Evolutionary conservation across 1,140 invertebrate species (phyloP), one percentile per base, ranked within the genome.

Genomic region (Heliconius himera): DNA sequence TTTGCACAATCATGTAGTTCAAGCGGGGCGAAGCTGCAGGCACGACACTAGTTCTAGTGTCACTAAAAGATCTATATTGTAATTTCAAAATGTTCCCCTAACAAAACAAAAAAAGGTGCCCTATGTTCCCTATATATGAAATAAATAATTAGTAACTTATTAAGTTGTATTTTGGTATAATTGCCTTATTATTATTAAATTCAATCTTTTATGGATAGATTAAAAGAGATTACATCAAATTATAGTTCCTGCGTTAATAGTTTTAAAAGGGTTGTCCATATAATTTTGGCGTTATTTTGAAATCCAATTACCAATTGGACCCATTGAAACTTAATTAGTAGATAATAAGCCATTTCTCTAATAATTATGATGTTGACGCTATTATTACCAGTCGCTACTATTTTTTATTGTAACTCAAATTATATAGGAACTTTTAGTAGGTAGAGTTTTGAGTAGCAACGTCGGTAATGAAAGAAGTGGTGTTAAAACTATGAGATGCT

Each of bases 271-370:
- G 66, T 46, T 26, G 56, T 71, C 71, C 60, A 77, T 77, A 77
- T 70, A 77, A 77, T 77, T 77, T 66, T n/a, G 56, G 33, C 74
- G 20, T 66, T 51, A 71, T 71, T 77, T 70, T 77, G 66, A 36
- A 72, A 72, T 72, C 70, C 70, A 72, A 72, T 72, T 72, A 38
- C 18, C 36, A 72, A 72, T n/a, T 72, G 36, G 54, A 76, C 76
- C 73, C 78, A 77, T 80, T 76, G 26, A 76, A 76, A 76, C 51
- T 76, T 80, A 80, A 78, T 78, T 73, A 73, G 76, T 73, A 73
- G 36, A 78, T 78, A 78, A 80, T 80, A 76, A 80, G 74, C 79
- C 70, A 76, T 80, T 76, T 73, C 73, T 66, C 66, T 70, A 72
- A 73, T 70, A 76, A 29, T 75, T 60, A 76, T 76, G 49, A 76